A percentile compares a stretch with the other conserved stretches of the same genome.
Evolutionary conservation across 2,797 vertebrate species (phyloP).

Genomic region (Epinephelus malabaricus): DNA sequence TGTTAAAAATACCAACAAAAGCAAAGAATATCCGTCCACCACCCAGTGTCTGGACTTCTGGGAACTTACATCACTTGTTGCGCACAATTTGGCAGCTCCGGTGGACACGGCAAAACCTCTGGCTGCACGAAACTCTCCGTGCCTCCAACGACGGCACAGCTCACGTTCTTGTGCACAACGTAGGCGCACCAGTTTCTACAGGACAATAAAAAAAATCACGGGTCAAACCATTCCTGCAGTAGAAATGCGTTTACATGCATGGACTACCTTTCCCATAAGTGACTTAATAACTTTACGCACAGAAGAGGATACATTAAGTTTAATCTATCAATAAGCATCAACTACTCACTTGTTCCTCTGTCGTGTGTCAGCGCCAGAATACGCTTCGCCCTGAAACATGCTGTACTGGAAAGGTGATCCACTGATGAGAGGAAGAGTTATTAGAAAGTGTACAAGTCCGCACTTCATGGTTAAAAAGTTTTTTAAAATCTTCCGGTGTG

Average conservation of each 20-base stretch:
- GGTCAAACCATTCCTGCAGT: neutral
- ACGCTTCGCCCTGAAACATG: constrained; percentile 78
- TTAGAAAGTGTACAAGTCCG: constrained; percentile 53
- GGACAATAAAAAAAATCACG: neutral
- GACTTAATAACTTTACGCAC: constrained; percentile 9
- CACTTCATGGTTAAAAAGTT: constrained; percentile 65
- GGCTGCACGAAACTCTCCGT: constrained; percentile 91
- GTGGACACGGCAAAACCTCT: constrained; percentile 86
- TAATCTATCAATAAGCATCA: neutral
- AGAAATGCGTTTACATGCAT: neutral
- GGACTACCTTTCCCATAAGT: neutral
- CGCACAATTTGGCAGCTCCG: constrained; percentile 89
- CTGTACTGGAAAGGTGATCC: constrained; percentile 81
- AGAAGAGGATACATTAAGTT: neutral
- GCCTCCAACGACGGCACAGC: constrained; percentile 91
- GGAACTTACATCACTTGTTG: constrained; percentile 90
- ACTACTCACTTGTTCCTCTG: constrained; percentile 86
- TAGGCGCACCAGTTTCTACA: constrained; percentile 97
- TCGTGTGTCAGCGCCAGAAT: constrained; percentile 71
- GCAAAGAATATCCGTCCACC: constrained; percentile 21
- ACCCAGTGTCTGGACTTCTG: constrained; percentile 27
- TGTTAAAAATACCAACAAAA: constrained; percentile 24
- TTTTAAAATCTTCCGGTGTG: neutral
- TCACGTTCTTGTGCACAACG: constrained; percentile 95
- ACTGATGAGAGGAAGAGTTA: constrained; percentile 63